A percentile compares a stretch with the other conserved stretches of the same genome.
phyloP scores from a whole-genome alignment of 2,888 invertebrate species.

The Mesorhabditis spiculigera region DNA sequence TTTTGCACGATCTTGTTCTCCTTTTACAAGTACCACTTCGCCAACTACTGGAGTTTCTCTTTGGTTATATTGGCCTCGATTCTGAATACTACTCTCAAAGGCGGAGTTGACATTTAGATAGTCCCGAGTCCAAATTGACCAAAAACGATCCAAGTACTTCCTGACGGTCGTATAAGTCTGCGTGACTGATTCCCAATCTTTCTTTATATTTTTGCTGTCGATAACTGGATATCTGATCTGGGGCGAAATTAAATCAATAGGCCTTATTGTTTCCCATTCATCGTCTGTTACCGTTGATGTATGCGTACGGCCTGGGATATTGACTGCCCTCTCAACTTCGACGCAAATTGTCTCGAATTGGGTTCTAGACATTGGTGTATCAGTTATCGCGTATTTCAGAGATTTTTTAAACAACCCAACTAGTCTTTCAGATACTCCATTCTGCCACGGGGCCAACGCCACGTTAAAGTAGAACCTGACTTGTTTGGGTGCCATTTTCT shows the following conservation, averaged over 20 bases:
- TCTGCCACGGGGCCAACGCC: conserved; percentile 61
- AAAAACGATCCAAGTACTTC: background rate
- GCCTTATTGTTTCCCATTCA: background rate
- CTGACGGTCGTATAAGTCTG: background rate
- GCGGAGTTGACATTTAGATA: background rate
- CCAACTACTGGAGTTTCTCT: background rate
- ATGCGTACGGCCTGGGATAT: background rate
- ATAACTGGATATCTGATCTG: background rate
- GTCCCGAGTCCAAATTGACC: background rate
- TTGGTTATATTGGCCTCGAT: background rate
- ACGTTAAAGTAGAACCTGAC: conserved; percentile 58
- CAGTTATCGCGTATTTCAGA: background rate
- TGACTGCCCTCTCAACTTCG: background rate
- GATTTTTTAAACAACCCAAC: conserved; percentile 37
- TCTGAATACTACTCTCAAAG: background rate
- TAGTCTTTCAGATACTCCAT: conserved; percentile 61
- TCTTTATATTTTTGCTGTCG: background rate
- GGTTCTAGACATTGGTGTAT: background rate
- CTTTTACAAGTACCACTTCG: background rate
- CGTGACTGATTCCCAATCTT: background rate
- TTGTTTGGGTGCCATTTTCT: too few species aligned
- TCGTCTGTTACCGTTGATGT: background rate
- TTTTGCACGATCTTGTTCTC: background rate
- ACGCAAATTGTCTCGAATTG: background rate
- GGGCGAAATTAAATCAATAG: background rate